phyloP scores from a whole-genome alignment of 2,888 invertebrate genomes.

The Drosophila mayaguana region DNA sequence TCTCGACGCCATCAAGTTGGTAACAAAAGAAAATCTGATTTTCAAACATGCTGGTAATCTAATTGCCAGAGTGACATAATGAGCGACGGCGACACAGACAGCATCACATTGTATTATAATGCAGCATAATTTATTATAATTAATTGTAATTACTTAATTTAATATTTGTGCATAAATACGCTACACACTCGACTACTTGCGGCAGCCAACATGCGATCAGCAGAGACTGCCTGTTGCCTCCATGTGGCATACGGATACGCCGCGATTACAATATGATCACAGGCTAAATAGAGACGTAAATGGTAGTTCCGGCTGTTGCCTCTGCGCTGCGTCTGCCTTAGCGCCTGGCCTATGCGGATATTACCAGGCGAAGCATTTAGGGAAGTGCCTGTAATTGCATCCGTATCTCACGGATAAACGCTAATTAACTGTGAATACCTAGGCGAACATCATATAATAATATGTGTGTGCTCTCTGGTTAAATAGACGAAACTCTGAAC shows the following conservation, averaged over 20 bases:
- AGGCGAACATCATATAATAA: background rate
- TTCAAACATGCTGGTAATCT: slow-evolving; percentile 35
- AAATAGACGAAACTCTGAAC: background rate
- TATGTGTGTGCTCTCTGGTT: background rate
- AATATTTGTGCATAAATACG: slow-evolving; percentile 32
- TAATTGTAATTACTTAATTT: slow-evolving; percentile 54
- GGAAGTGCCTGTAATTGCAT: slow-evolving; percentile 46
- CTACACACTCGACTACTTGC: background rate
- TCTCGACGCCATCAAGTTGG: slow-evolving; percentile 28
- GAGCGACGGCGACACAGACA: slow-evolving; percentile 18
- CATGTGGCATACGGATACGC: background rate
- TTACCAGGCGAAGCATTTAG: slow-evolving; percentile 13
- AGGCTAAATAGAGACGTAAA: slow-evolving; percentile 14
- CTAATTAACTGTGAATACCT: background rate
- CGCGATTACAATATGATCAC: slow-evolving; percentile 23
- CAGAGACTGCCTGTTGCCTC: slow-evolving; percentile 6
- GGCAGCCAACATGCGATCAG: slow-evolving; percentile 21
- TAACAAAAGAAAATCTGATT: slow-evolving; percentile 49
- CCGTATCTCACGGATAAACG: slow-evolving; percentile 17
- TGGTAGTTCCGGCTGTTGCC: slow-evolving; percentile 30
- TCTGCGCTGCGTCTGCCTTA: slow-evolving; percentile 6
- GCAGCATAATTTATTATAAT: slow-evolving; percentile 50
- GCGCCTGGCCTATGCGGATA: slow-evolving; percentile 40
- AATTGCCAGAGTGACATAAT: slow-evolving; percentile 47
- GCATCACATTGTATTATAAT: slow-evolving; percentile 20